Base-by-base conservation (phyloP, 2,888 invertebrate species). In the Parnassius orleans region DNA sequence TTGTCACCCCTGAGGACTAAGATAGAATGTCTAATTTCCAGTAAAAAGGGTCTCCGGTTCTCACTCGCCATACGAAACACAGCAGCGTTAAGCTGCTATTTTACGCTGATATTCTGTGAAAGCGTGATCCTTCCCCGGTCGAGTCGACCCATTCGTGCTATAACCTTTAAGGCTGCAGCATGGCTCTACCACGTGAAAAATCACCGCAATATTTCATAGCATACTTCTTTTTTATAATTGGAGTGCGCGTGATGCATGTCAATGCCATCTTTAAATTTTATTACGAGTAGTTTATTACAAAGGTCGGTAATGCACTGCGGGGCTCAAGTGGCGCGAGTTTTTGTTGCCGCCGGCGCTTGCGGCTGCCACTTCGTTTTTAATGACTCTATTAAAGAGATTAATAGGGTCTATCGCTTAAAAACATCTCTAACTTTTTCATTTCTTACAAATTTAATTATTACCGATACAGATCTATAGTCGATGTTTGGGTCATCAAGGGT, bases 301-400 rank as follows among this genome's bases (percentile, higher is more conserved):
- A 76, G 65, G 69, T 65, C 70, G 55, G 64, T 52, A 55, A 69
- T 69, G 72, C 72, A 69, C 68, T 68, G 66, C 72, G 69, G 70
- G 68, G 66, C 69, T 72, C 70, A 63, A 67, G 66, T 68, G 70
- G 66, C 65, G 63, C 65, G 64, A 62, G 68, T 71, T 77, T 80
- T 78, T 79, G 74, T 69, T 66, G 57, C 66, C 60, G 57, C 65
- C 74, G 77, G 76, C 79, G 80, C 81, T 81, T 73, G 82, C 78
- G 81, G 83, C 81, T 69, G 78, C 79, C 83, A 78, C 84, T 82
- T 76, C 72, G 76, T 73, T 83, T 83, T 87, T 90, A 90, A 91
- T 90, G 88, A 82, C 90, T 91, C 88, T 88, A 91, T 91, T 90
- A 88, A 87, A 83, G 77, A 85, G 90, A 90, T 90, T 90, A 88